phyloP scores from a whole-genome alignment of 2,888 invertebrate species.

The Chrysomela aeneicollis region DNA sequence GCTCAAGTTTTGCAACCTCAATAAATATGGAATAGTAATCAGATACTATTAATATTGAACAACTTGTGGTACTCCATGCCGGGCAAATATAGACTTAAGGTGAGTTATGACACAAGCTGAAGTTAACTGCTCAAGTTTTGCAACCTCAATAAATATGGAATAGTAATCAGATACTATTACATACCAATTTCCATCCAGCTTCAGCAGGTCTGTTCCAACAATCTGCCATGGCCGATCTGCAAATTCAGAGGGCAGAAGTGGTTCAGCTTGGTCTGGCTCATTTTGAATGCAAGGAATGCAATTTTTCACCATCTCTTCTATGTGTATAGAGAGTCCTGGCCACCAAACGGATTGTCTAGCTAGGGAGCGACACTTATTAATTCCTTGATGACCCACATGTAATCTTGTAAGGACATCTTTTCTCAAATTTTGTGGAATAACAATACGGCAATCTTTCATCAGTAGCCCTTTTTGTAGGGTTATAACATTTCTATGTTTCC shows the following conservation, averaged over 20 bases:
- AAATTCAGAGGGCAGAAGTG: slow-evolving; percentile 34
- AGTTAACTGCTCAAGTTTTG: no score
- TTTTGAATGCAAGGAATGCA: slow-evolving; percentile 34
- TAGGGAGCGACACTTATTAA: slow-evolving; percentile 35
- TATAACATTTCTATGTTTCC: slow-evolving; percentile 29
- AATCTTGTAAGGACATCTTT: slow-evolving; percentile 36
- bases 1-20: slow-evolving; percentile 30
- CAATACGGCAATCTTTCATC: slow-evolving; percentile 26
- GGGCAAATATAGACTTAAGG: slow-evolving; percentile 37
- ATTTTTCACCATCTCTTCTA: slow-evolving; percentile 25
- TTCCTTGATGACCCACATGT: slow-evolving; percentile 42
- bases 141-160: no score
- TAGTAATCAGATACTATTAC: no score
- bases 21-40: slow-evolving; percentile 41
- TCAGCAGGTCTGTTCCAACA: slow-evolving; percentile 38
- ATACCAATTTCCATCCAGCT: slow-evolving; percentile 30
- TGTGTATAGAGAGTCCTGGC: slow-evolving; percentile 32
- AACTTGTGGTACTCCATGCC: slow-evolving; percentile 42
- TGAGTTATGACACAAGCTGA: slow-evolving; percentile 19
- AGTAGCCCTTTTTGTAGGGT: slow-evolving; percentile 22
- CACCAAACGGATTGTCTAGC: slow-evolving; percentile 41
- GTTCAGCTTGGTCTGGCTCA: slow-evolving; percentile 21
- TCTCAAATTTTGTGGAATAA: slow-evolving; percentile 31
- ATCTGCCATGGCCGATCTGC: slow-evolving; percentile 40
- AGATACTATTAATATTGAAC: no score